phyloP scores from a whole-genome alignment of 2,888 invertebrate species.

The Yponomeuta sedellus region DNA sequence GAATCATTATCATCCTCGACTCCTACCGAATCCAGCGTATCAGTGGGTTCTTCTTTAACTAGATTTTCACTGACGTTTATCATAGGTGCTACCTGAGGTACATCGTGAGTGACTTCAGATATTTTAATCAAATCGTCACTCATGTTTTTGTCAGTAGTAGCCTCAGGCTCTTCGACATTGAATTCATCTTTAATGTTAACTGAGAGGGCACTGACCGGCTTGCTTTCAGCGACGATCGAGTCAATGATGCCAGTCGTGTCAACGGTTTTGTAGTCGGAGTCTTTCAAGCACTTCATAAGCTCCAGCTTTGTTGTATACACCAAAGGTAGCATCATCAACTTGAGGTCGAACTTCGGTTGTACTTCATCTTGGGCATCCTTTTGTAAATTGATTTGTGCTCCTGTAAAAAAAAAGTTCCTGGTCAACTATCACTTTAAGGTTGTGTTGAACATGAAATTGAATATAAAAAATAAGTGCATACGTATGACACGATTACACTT shows the following conservation, averaged over 20 bases:
- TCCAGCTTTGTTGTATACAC: slow-evolving; percentile 55
- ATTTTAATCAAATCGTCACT: neutral
- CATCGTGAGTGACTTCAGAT: neutral
- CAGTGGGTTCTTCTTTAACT: neutral
- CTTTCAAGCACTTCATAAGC: slow-evolving; percentile 42
- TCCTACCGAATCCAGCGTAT: neutral
- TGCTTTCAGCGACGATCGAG: slow-evolving; percentile 42
- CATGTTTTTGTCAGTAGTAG: neutral
- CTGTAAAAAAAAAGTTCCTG: neutral
- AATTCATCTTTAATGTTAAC: neutral
- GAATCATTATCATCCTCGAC: slow-evolving; percentile 14
- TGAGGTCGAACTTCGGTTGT: slow-evolving; percentile 40
- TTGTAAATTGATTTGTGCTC: neutral
- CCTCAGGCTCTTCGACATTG: neutral
- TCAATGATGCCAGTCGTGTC: slow-evolving; percentile 37
- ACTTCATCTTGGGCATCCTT: slow-evolving; percentile 20
- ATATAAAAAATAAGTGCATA: too few relatives aligned
- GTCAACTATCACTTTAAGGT: neutral
- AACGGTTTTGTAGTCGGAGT: slow-evolving; percentile 30
- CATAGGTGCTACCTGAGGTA: neutral
- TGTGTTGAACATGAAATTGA: too few relatives aligned
- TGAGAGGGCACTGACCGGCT: slow-evolving; percentile 32
- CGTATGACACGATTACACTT: too few relatives aligned
- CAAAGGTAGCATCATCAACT: slow-evolving; percentile 52
- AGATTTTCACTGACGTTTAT: neutral